Evolutionary conservation across 2,797 vertebrate genomes (phyloP).

Genomic region (Hydrophis major): DNA sequence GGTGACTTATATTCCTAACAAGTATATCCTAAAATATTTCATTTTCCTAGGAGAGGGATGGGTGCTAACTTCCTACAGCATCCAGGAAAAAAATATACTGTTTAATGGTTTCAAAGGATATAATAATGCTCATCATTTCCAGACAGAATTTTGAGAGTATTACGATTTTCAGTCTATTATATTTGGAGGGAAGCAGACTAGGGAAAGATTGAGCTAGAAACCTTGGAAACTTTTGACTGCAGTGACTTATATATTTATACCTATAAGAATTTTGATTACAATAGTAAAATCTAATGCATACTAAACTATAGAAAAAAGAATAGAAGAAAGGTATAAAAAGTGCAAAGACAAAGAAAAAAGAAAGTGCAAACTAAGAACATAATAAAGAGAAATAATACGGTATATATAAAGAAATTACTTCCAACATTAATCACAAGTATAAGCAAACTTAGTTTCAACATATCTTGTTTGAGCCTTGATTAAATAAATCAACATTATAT

Average conservation of each 20-base stretch:
- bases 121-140: neutral
- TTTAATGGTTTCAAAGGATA: neutral
- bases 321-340: neutral
- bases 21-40: too few species aligned
- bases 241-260: neutral
- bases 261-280: neutral
- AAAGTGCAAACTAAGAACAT: neutral
- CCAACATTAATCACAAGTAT: neutral
- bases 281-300: neutral
- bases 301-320: neutral
- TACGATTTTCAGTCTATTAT: neutral
- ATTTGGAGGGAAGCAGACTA: neutral
- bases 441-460: neutral
- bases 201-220: neutral
- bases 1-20: too few species aligned
- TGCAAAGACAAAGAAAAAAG: neutral
- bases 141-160: neutral
- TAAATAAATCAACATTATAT: neutral
- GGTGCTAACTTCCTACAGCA: neutral
- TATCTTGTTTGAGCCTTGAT: neutral
- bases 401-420: neutral
- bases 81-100: neutral
- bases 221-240: neutral
- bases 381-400: neutral
- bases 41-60: too few species aligned